Conservation (phyloP, 2,113 vertebrate genomes). For the Antechinus stuartii region DNA sequence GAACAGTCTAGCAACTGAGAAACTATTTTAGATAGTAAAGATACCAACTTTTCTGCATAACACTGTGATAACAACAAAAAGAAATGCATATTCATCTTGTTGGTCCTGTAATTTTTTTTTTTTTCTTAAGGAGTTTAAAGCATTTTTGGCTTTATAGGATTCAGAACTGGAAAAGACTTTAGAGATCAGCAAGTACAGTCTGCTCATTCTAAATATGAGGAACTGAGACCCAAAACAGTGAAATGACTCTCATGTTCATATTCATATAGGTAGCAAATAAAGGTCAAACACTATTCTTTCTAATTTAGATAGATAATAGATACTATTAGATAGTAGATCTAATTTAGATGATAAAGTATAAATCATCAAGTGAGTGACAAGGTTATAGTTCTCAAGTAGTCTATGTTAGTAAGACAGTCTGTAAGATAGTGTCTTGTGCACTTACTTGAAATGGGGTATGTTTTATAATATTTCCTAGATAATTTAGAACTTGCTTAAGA, state of each 20-base stretch:
- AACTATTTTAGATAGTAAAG: slow-evolving; percentile 33
- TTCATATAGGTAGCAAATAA: background rate
- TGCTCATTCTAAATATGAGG: background rate
- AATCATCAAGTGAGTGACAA: background rate
- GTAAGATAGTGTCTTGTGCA: background rate
- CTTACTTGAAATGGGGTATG: background rate
- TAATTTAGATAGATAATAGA: background rate
- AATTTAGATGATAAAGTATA: background rate
- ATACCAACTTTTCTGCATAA: slow-evolving; percentile 12
- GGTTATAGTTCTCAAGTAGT: background rate
- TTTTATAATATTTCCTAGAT: background rate
- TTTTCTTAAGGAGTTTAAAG: slow-evolving; percentile 3
- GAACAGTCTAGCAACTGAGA: slow-evolving; percentile 61
- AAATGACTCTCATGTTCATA: background rate
- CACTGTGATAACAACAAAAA: background rate
- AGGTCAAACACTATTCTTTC: background rate
- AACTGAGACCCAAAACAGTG: background rate
- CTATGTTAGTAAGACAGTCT: background rate
- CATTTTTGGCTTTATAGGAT: background rate
- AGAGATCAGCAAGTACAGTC: background rate
- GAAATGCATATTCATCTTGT: background rate
- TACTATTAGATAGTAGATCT: no score
- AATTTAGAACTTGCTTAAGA: background rate
- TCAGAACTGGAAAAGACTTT: background rate
- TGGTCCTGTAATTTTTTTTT: slow-evolving; percentile 28